Evolutionary conservation across 2,113 vertebrate genomes (phyloP), one percentile per base, ranked within the genome.

Genomic region (Archilochus colubris): DNA sequence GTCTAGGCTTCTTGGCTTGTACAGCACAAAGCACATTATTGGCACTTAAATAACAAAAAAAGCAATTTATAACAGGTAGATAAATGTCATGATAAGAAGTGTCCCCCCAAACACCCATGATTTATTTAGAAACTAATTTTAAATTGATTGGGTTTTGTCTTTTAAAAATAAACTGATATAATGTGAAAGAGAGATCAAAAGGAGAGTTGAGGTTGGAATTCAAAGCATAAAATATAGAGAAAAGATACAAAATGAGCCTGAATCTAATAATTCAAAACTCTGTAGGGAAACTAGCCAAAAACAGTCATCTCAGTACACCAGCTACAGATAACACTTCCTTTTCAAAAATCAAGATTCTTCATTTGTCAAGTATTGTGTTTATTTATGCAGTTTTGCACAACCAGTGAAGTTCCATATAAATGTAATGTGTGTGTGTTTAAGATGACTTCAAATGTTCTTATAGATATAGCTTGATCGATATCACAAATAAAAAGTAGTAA

Each of bases 21-120:
- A 91, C 90, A 93, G 93, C 93, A 88, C 54, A 94, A 72, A 96
- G 80, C 73, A 95, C 62, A 1, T 93, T 97, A 89, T 89, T 95
- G 90, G 90, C 76, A 86, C 93, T 96, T 95, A 86, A 94, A 95
- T 83, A 83, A 89, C 69, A 92, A 76, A 85, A 75, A 74, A 80
- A 94, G 76, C 53, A 61, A 92, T 95, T 96, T 92, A 48, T 80
- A 82, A 86, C 79, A 93, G 30, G 83, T 83, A 92, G 68, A 82
- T 51, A 93, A 94, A 95, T 1, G 6, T 74, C 21, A 68, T 5
- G 10, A 48, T 44, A 92, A 94, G 57, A 94, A 59, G 70, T 50
- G 25, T 86, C n/a, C 28, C 38, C 61, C 43, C 30, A 80, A 92
- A 40, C 40, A 89, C 8, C 38, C 59, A 24, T 48, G 50, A 78